A percentile compares a stretch with the other conserved stretches of the same genome.
phyloP scores from a whole-genome alignment of 23 tunicate species.

The Styela clava region DNA sequence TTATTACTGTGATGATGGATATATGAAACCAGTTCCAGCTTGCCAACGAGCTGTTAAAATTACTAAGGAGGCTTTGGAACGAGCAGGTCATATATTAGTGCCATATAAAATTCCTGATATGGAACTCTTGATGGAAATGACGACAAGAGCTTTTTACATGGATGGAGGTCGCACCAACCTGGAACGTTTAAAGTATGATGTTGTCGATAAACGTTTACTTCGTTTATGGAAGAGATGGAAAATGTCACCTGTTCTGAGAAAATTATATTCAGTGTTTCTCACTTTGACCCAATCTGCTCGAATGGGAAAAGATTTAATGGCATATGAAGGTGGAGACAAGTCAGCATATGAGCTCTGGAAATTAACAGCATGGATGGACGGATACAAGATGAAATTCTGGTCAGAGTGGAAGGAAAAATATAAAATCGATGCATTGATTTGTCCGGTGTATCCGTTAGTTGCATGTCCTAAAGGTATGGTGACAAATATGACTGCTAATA shows the following conservation, averaged over 20 bases:
- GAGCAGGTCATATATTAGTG: conserved; percentile 61
- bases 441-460: conserved; percentile 28
- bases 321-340: conserved; percentile 43
- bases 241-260: neutral
- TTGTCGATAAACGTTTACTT: conserved; percentile 7
- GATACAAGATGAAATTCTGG: conserved; percentile 39
- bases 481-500: conserved; percentile 12
- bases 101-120: conserved; percentile 52
- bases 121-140: conserved; percentile 39
- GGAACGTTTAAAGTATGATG: conserved; percentile 22
- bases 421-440: conserved; percentile 30
- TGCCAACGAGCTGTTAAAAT: conserved; percentile 51
- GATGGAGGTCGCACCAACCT: conserved; percentile 27
- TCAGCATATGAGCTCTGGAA: conserved; percentile 38
- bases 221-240: conserved; percentile 15
- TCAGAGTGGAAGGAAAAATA: conserved; percentile 39
- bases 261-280: conserved; percentile 32
- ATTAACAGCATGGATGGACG: conserved; percentile 29
- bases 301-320: conserved; percentile 30
- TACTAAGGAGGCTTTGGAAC: conserved; percentile 46
- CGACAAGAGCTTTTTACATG: conserved; percentile 25
- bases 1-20: conserved; percentile 78
- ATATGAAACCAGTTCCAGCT: conserved; percentile 77
- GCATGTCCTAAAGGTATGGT: conserved; percentile 25
- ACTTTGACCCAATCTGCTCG: conserved; percentile 55